These are phyloP conservation scores for Sigmodon hispidus DNA, from an alignment of 2,113 vertebrate genomes.

Conservation along the genomic window DNA sequence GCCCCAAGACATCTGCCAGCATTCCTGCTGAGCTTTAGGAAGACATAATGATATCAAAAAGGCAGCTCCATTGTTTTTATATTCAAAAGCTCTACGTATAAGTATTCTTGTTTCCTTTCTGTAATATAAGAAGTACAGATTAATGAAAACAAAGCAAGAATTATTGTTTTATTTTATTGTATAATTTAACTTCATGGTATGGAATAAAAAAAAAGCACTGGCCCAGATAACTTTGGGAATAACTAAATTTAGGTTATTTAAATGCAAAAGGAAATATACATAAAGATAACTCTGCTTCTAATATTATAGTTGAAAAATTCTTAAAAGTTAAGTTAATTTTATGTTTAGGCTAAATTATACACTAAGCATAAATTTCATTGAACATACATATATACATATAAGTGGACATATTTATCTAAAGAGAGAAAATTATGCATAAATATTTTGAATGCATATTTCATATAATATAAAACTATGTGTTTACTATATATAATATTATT, in stretches of 20 bases:
- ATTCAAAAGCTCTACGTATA: background rate
- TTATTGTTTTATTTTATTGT: background rate
- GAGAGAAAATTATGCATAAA: background rate
- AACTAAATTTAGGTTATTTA: background rate
- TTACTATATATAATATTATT: background rate
- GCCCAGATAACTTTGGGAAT: background rate
- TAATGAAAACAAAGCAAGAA: background rate
- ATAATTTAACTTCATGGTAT: background rate
- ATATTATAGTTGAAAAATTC: background rate
- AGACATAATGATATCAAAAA: background rate
- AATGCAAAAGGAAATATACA: background rate
- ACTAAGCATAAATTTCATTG: background rate
- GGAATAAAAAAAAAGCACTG: background rate
- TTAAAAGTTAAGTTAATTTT: background rate
- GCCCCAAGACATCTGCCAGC: accelerated
- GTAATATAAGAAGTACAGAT: background rate
- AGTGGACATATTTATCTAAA: background rate
- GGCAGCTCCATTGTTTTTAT: background rate
- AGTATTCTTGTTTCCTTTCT: background rate
- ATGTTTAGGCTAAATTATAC: background rate
- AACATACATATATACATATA: background rate
- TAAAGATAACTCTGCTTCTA: background rate
- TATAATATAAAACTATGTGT: background rate
- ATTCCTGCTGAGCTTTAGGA: background rate
- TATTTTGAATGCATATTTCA: background rate